Conservation (phyloP, 2,113 vertebrate genomes). For the Odontesthes bonariensis region DNA sequence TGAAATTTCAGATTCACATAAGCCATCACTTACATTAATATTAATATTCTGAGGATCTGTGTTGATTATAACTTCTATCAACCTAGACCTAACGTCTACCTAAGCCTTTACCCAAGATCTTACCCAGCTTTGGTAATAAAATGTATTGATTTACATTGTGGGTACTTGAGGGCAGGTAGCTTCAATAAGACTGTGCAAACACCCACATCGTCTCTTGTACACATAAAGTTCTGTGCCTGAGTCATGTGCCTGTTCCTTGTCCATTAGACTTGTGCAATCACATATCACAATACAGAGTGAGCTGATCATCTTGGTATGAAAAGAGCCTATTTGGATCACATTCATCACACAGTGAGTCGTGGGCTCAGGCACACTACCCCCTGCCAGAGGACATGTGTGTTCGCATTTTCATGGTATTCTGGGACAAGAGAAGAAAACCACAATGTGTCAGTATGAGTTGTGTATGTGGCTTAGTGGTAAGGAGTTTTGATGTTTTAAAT, state of each 20-base stretch:
- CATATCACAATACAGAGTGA: constrained; percentile 24
- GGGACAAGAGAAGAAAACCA: constrained; percentile 25
- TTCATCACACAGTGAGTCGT: constrained; percentile 35
- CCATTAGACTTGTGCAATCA: constrained; percentile 34
- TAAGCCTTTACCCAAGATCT: no score
- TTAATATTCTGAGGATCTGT: no score
- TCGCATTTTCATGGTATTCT: constrained; percentile 14
- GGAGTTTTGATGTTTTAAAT: constrained; percentile 51
- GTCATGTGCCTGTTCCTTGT: background rate
- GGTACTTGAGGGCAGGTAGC: no score
- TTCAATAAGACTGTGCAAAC: no score
- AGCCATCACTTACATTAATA: no score
- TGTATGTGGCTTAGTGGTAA: constrained; percentile 20
- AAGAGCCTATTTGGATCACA: constrained; percentile 40
- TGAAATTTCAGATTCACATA: no score
- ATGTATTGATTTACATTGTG: no score
- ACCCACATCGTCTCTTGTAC: background rate
- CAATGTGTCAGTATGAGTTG: constrained; percentile 35
- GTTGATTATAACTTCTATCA: no score
- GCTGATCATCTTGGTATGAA: constrained; percentile 59
- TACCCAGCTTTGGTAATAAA: no score
- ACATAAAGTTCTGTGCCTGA: background rate
- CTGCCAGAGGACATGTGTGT: constrained; percentile 37
- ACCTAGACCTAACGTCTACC: no score
- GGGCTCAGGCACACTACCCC: constrained; percentile 40